These are phyloP conservation scores for Adineta ricciae DNA, from an alignment of 2,888 invertebrate species.

Conservation along the genomic window DNA sequence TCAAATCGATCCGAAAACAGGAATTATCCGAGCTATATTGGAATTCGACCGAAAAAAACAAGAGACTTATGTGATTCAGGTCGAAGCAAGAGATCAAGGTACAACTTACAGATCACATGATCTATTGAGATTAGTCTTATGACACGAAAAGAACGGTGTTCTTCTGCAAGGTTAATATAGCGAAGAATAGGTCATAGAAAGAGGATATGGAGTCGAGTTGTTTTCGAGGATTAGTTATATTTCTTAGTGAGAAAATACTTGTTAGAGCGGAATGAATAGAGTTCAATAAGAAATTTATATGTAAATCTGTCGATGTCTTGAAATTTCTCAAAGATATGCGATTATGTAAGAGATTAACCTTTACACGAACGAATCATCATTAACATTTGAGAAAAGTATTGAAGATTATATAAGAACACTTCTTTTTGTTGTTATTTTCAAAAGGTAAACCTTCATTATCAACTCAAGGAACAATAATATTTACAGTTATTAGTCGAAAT, in stretches of 20 bases:
- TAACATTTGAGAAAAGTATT: neutral
- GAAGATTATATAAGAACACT: neutral
- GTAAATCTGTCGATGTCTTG: too few relatives aligned
- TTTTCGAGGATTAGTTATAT: too few relatives aligned
- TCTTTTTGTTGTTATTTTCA: neutral
- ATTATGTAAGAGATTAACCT: neutral
- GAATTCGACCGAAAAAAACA: neutral
- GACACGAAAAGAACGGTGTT: too few relatives aligned
- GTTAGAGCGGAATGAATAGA: neutral
- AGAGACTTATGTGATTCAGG: neutral
- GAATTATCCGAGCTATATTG: neutral
- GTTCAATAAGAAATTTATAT: neutral
- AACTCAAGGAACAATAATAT: slow-evolving; percentile 7
- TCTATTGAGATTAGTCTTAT: too few relatives aligned
- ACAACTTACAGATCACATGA: neutral
- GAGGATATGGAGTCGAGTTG: too few relatives aligned
- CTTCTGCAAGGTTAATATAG: too few relatives aligned
- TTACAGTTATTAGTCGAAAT: slow-evolving; percentile 12
- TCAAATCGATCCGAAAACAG: neutral
- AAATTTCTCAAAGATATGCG: too few relatives aligned
- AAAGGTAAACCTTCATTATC: neutral
- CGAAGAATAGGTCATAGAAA: too few relatives aligned
- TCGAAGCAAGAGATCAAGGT: slow-evolving; percentile 10
- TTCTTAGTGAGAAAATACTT: too few relatives aligned
- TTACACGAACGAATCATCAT: neutral